phyloP scores from a whole-genome alignment of 2,888 invertebrate genomes.

The Drosophila nr. perissopoda region DNA sequence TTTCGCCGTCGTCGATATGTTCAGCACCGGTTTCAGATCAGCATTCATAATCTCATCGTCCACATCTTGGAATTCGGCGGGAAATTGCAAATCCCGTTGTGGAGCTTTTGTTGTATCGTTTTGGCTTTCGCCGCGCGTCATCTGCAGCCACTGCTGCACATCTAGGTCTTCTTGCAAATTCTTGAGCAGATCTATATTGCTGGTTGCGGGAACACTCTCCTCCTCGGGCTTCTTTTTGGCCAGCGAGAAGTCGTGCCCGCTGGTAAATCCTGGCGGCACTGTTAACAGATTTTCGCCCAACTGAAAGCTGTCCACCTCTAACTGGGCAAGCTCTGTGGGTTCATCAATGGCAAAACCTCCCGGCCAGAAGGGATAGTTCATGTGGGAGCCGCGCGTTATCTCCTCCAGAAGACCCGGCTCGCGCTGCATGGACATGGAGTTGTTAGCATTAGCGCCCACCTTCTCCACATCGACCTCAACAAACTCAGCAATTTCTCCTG shows the following conservation, averaged over 20 bases:
- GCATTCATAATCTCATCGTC: slow-evolving; percentile 82
- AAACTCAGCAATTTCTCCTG: slow-evolving; percentile 91
- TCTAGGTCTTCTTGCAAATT: slow-evolving; percentile 82
- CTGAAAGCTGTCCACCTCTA: slow-evolving; percentile 84
- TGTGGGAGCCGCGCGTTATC: slow-evolving; percentile 89
- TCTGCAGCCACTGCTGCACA: slow-evolving; percentile 82
- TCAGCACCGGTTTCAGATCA: slow-evolving; percentile 88
- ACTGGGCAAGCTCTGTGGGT: slow-evolving; percentile 85
- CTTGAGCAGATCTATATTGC: slow-evolving; percentile 81
- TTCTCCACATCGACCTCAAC: slow-evolving; percentile 87
- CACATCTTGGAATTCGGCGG: slow-evolving; percentile 74
- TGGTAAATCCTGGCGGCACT: slow-evolving; percentile 89
- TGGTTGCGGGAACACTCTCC: slow-evolving; percentile 36
- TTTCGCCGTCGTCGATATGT: slow-evolving; percentile 87
- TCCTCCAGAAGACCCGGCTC: slow-evolving; percentile 90
- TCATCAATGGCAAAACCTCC: slow-evolving; percentile 89
- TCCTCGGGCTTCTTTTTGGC: slow-evolving; percentile 1
- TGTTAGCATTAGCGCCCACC: slow-evolving; percentile 88
- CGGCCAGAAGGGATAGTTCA: slow-evolving; percentile 94
- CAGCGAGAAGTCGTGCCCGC: slow-evolving; percentile 86
- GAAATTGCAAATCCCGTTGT: slow-evolving; percentile 30
- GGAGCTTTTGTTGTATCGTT: not conserved
- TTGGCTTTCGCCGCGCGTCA: slow-evolving; percentile 60
- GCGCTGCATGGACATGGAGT: slow-evolving; percentile 92
- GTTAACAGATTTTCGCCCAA: slow-evolving; percentile 85